phyloP scores from a whole-genome alignment of 2,797 vertebrate species.

The Apodemus agrarius region DNA sequence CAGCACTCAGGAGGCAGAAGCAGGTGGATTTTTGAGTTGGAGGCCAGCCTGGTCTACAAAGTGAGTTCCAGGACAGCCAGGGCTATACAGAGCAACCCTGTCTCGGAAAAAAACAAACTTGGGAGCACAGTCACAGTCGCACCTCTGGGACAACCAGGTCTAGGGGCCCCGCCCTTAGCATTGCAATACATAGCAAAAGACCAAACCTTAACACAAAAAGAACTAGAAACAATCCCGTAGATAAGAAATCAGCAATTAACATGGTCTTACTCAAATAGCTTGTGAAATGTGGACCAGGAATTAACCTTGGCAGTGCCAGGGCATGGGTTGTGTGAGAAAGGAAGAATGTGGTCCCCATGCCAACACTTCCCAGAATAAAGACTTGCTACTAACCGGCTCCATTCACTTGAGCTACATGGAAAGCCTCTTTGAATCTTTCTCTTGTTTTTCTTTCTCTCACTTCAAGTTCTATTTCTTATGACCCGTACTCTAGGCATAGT shows the following conservation, averaged over 20 bases:
- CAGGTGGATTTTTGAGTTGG: too few species aligned
- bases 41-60: too few species aligned
- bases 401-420: neutral
- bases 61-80: too few species aligned
- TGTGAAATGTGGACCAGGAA: neutral
- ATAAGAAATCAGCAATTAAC: neutral
- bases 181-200: neutral
- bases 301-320: neutral
- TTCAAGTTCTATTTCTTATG: neutral
- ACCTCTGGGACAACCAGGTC: neutral
- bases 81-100: too few species aligned
- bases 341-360: neutral
- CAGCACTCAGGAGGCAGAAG: too few species aligned
- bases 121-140: neutral
- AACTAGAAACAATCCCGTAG: neutral
- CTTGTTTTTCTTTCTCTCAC: neutral
- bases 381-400: neutral
- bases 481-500: neutral
- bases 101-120: neutral
- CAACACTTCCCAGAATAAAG: neutral
- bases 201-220: neutral
- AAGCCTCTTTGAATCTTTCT: neutral
- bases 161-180: neutral
- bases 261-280: neutral
- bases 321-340: neutral